Evolutionary conservation across 2,888 invertebrate species (phyloP).

Genomic region (Hedya salicella): DNA sequence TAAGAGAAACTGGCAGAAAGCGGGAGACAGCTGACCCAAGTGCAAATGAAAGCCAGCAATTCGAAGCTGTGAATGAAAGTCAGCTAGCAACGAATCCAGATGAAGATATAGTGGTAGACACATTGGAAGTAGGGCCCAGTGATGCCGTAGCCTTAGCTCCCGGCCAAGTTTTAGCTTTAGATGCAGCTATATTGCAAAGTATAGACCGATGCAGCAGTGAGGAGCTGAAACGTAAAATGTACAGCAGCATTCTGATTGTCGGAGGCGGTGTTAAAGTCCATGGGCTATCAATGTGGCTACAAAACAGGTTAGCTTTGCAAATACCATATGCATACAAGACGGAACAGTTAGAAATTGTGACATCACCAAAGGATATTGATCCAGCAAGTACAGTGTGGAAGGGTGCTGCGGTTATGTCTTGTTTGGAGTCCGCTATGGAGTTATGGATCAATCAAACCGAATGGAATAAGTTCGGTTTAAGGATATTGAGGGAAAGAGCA

Average conservation of each 20-base stretch:
- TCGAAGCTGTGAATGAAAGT: constrained; percentile 80
- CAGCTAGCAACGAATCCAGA: constrained; percentile 84
- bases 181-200: constrained; percentile 95
- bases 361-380: constrained; percentile 96
- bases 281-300: constrained; percentile 93
- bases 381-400: constrained; percentile 96
- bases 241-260: constrained; percentile 95
- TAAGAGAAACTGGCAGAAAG: constrained; percentile 92
- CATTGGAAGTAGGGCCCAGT: constrained; percentile 82
- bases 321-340: constrained; percentile 92
- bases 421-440: constrained; percentile 96
- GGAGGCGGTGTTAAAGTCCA: constrained; percentile 96
- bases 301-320: constrained; percentile 93
- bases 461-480: constrained; percentile 94
- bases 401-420: constrained; percentile 96
- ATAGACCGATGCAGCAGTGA: constrained; percentile 95
- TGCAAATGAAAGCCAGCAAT: constrained; percentile 74
- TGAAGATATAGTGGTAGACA: constrained; percentile 90
- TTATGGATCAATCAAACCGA: constrained; percentile 95
- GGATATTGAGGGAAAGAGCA: constrained; percentile 94
- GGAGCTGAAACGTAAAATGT: constrained; percentile 97
- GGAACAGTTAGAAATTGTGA: constrained; percentile 95
- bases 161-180: constrained; percentile 93
- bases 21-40: constrained; percentile 75
- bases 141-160: constrained; percentile 89